Percentiles rank a stretch among this genome's conserved stretches.
These are phyloP conservation scores for Struthidea cinerea DNA, from an alignment of 2,113 vertebrate genomes.

Conservation along the genomic window DNA sequence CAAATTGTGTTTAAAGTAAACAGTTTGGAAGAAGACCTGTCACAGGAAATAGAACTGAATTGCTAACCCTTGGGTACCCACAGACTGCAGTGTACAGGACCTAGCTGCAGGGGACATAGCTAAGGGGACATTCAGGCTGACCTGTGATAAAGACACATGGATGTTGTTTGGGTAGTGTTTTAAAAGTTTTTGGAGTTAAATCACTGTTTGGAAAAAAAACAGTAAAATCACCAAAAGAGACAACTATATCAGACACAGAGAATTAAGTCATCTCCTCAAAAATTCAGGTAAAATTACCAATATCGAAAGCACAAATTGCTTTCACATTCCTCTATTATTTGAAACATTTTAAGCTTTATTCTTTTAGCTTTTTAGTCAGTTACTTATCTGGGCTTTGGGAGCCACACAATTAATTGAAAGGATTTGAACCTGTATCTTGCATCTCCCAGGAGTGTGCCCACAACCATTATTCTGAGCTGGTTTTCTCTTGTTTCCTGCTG, in stretches of 20 bases:
- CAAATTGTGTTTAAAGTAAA: background rate
- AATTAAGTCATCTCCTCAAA: background rate
- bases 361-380: background rate
- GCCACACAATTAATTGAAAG: background rate
- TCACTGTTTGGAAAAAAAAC: background rate
- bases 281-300: background rate
- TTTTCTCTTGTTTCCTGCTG: background rate
- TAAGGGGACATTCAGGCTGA: background rate
- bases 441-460: background rate
- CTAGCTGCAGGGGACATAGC: fast-evolving
- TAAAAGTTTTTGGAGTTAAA: background rate
- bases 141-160: background rate
- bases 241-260: background rate
- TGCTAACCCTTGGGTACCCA: background rate
- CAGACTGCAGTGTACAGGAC: background rate
- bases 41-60: background rate
- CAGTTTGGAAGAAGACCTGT: background rate
- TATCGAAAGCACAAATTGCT: background rate
- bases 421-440: background rate
- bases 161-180: background rate
- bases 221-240: background rate
- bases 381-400: background rate
- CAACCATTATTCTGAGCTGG: background rate
- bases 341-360: background rate
- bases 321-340: background rate